Conservation (phyloP, 2,888 invertebrate species). For the Xanthostigma xanthostigma region DNA sequence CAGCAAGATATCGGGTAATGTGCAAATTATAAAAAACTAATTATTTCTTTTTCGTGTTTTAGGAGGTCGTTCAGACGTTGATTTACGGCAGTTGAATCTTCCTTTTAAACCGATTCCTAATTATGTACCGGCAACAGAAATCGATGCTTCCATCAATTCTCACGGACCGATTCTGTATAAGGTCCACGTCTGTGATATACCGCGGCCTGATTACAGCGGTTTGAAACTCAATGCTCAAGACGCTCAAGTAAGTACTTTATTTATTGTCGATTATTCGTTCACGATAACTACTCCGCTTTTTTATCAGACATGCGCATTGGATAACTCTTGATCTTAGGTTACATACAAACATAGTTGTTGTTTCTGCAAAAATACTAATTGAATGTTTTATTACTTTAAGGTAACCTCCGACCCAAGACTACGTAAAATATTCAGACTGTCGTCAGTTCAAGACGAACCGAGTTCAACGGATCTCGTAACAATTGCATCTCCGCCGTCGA, state of each 20-base stretch:
- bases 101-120: slow-evolving; percentile 68
- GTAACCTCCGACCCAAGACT: slow-evolving; percentile 62
- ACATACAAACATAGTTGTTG: too few relatives aligned
- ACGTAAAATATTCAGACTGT: slow-evolving; percentile 55
- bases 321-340: too few relatives aligned
- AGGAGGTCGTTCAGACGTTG: slow-evolving; percentile 47
- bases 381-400: slow-evolving; percentile 44
- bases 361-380: slow-evolving; percentile 21
- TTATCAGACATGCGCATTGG: too few relatives aligned
- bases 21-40: background rate
- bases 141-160: slow-evolving; percentile 65
- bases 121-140: slow-evolving; percentile 73
- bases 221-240: slow-evolving; percentile 54
- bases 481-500: slow-evolving; percentile 12
- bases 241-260: slow-evolving; percentile 34
- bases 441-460: slow-evolving; percentile 38
- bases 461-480: slow-evolving; percentile 33
- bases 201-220: slow-evolving; percentile 60
- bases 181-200: slow-evolving; percentile 42
- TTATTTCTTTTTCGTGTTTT: slow-evolving; percentile 10
- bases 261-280: background rate
- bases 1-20: background rate
- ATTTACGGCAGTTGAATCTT: slow-evolving; percentile 51
- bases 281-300: too few relatives aligned
- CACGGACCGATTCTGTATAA: slow-evolving; percentile 60